Evolutionary conservation across 2,888 invertebrate species (phyloP).

Genomic region (Lobophora halterata): DNA sequence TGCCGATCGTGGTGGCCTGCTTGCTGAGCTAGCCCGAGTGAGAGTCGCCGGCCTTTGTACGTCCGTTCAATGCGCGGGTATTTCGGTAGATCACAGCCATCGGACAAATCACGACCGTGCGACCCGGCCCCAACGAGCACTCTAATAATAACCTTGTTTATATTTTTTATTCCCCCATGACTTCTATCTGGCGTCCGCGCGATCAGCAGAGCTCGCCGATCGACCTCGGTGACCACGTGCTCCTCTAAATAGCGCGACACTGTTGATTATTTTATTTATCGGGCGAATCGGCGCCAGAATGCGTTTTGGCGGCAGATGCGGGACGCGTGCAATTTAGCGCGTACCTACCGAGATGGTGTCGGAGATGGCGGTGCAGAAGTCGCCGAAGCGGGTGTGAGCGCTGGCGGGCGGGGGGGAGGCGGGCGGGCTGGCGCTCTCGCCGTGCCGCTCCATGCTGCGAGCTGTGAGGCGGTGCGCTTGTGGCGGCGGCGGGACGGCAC

Average conservation of each 20-base stretch:
- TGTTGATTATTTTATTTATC: constrained; percentile 44
- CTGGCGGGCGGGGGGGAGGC: constrained; percentile 34
- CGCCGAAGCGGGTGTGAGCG: constrained; percentile 67
- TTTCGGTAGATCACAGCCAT: constrained; percentile 77
- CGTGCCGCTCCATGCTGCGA: constrained; percentile 63
- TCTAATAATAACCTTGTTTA: constrained; percentile 80
- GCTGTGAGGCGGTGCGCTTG: constrained; percentile 52
- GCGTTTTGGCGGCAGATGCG: constrained; percentile 43
- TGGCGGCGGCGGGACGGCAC: constrained; percentile 59
- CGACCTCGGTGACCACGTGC: constrained; percentile 75
- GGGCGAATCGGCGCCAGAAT: constrained; percentile 53
- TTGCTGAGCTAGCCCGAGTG: constrained; percentile 49
- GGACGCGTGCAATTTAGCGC: constrained; percentile 30
- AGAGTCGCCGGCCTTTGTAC: constrained; percentile 60
- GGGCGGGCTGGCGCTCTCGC: constrained; percentile 54
- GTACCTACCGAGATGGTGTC: constrained; percentile 76
- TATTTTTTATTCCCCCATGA: constrained; percentile 73
- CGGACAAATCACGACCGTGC: constrained; percentile 78
- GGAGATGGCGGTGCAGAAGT: constrained; percentile 77
- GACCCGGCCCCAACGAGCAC: constrained; percentile 76
- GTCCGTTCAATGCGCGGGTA: constrained; percentile 71
- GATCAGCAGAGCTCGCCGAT: constrained; percentile 45
- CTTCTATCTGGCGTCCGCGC: constrained; percentile 57
- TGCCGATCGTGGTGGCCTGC: constrained; percentile 46
- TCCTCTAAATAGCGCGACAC: constrained; percentile 64